Conservation (phyloP, 2,888 invertebrate species). For the Rhagonycha fulva region DNA sequence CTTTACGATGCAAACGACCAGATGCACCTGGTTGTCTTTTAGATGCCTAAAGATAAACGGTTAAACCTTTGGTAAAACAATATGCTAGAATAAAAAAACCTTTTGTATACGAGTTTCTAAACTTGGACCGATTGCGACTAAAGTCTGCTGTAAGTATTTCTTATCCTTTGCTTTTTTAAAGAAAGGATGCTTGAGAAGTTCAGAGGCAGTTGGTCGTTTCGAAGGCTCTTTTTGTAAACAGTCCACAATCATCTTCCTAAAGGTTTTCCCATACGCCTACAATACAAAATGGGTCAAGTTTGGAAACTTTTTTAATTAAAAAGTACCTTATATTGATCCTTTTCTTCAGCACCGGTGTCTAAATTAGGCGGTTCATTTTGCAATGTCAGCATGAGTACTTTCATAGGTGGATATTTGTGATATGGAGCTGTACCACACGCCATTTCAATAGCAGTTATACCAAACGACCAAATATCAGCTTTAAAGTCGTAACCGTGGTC, state of each 20-base stretch:
- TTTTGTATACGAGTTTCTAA: conserved; percentile 90
- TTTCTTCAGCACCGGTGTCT: conserved; percentile 93
- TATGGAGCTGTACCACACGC: conserved; percentile 98
- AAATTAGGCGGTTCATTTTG: conserved; percentile 97
- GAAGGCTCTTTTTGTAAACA: conserved; percentile 95
- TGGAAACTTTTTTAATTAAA: not conserved
- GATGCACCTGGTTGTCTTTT: conserved; percentile 86
- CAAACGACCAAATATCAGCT: conserved; percentile 93
- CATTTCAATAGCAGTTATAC: conserved; percentile 98
- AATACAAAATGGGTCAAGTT: conserved; percentile 9
- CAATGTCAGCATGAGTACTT: conserved; percentile 95
- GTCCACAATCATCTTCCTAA: conserved; percentile 94
- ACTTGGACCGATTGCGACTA: conserved; percentile 85
- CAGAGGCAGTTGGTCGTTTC: conserved; percentile 93
- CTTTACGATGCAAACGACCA: conserved; percentile 86
- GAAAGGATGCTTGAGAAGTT: conserved; percentile 94
- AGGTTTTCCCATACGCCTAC: conserved; percentile 90
- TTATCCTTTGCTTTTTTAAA: conserved; percentile 97
- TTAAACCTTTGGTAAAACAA: not conserved
- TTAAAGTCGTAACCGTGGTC: conserved; percentile 98
- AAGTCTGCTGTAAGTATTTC: conserved; percentile 82
- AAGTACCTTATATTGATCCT: conserved; percentile 88
- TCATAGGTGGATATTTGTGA: conserved; percentile 99
- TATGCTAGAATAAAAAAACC: conserved; percentile 56
- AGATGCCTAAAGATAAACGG: conserved; percentile 57